Evolutionary conservation across 2,797 vertebrate genomes (phyloP).

Genomic region (Zonotrichia albicollis): DNA sequence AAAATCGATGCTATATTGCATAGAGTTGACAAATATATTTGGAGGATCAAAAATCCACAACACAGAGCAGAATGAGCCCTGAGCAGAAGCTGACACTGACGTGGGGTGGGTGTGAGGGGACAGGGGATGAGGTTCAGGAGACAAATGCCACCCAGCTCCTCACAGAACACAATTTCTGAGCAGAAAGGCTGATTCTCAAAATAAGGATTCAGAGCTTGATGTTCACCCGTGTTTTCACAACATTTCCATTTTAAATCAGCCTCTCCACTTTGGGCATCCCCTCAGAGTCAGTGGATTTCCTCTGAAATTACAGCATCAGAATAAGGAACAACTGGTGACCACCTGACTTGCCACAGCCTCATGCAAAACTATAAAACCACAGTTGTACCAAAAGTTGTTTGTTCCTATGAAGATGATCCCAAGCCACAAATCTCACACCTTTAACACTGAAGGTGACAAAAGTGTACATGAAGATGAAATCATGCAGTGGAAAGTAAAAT

Average conservation of each 20-base stretch:
- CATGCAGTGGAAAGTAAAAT: neutral
- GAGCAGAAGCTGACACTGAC: neutral
- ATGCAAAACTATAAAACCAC: accelerated
- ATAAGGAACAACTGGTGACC: neutral
- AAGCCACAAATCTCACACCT: neutral
- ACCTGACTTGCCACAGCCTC: neutral
- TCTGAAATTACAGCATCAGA: neutral
- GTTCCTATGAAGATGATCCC: neutral
- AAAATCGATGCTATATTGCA: accelerated
- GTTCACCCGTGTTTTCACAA: neutral
- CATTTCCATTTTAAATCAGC: neutral
- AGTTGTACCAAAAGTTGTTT: neutral
- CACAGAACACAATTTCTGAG: accelerated
- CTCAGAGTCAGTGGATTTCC: neutral
- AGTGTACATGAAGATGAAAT: neutral
- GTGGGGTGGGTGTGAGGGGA: neutral
- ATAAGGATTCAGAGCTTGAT: neutral
- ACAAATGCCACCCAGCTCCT: neutral
- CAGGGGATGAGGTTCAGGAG: neutral
- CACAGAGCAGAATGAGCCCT: neutral
- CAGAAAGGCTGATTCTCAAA: neutral
- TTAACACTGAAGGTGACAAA: neutral
- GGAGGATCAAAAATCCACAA: neutral
- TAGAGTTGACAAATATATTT: neutral
- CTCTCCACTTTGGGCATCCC: neutral